A percentile compares a stretch with the other conserved stretches of the same genome.
These are phyloP conservation scores for Oxystoma pomonae DNA, from an alignment of 2,888 invertebrate species.

Conservation along the genomic window DNA sequence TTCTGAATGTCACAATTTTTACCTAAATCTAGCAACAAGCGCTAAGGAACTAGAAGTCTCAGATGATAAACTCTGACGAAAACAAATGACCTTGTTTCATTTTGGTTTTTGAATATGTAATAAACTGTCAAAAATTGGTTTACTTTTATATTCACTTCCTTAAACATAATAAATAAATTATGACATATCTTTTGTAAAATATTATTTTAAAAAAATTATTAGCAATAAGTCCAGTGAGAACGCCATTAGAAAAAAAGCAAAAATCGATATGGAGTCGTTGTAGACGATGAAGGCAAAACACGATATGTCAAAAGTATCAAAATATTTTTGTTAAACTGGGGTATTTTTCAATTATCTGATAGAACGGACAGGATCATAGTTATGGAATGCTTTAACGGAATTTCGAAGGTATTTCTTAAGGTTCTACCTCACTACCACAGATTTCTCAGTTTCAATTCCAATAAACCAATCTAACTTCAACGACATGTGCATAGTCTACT, in stretches of 20 bases:
- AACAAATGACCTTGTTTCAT: neutral
- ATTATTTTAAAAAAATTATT: neutral
- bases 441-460: too few species aligned
- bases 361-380: too few species aligned
- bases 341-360: neutral
- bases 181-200: too few species aligned
- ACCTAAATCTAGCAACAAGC: neutral
- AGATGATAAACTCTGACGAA: neutral
- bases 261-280: neutral
- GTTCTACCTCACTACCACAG: too few species aligned
- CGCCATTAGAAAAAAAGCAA: neutral
- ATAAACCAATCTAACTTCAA: too few species aligned
- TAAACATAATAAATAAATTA: neutral
- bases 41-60: neutral
- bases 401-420: too few species aligned
- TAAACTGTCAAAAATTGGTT: neutral
- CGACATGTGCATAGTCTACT: too few species aligned
- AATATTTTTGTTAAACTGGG: neutral
- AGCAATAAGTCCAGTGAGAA: neutral
- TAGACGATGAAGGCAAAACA: neutral
- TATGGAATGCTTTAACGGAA: too few species aligned
- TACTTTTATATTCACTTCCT: neutral
- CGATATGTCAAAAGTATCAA: neutral
- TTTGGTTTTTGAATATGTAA: neutral
- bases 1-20: conserved; percentile 4